Evolutionary conservation across 1,140 invertebrate genomes (phyloP).

Genomic region (Drosophila arizonae): DNA sequence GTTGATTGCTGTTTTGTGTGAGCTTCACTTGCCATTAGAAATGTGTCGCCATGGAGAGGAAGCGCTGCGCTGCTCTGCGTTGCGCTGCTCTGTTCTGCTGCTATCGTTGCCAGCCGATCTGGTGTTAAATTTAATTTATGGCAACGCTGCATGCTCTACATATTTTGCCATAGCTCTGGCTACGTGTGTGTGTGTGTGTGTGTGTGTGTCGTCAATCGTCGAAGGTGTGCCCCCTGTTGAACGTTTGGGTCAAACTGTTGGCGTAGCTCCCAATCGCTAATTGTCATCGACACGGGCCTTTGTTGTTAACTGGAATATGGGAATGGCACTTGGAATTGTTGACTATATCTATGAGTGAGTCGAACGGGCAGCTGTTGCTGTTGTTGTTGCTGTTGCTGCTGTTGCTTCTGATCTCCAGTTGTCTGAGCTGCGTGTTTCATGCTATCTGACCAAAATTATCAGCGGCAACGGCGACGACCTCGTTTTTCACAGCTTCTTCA

Average conservation of each 20-base stretch:
- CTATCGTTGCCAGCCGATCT: slow-evolving; percentile 61
- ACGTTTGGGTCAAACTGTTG: slow-evolving; percentile 36
- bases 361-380: not conserved
- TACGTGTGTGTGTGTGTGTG: not conserved
- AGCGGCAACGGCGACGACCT: slow-evolving; percentile 49
- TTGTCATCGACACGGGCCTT: slow-evolving; percentile 75
- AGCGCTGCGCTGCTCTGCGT: not conserved
- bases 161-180: slow-evolving; percentile 53
- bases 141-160: slow-evolving; percentile 78
- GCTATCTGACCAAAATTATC: slow-evolving; percentile 78
- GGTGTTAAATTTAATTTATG: slow-evolving; percentile 81
- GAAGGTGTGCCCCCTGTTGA: slow-evolving; percentile 38
- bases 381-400: slow-evolving; percentile 9
- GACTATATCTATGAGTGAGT: not conserved
- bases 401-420: slow-evolving; percentile 52
- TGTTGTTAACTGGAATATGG: slow-evolving; percentile 70
- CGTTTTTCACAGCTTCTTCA: slow-evolving; percentile 40
- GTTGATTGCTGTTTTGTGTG: slow-evolving; percentile 40
- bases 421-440: slow-evolving; percentile 30
- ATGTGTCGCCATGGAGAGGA: slow-evolving; percentile 29
- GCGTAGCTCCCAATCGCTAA: slow-evolving; percentile 65
- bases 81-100: not conserved
- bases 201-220: slow-evolving; percentile 27
- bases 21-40: slow-evolving; percentile 61
- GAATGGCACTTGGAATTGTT: slow-evolving; percentile 50